Base-by-base conservation (phyloP, 1,140 invertebrate genomes). In the Drosophila paulistorum region DNA sequence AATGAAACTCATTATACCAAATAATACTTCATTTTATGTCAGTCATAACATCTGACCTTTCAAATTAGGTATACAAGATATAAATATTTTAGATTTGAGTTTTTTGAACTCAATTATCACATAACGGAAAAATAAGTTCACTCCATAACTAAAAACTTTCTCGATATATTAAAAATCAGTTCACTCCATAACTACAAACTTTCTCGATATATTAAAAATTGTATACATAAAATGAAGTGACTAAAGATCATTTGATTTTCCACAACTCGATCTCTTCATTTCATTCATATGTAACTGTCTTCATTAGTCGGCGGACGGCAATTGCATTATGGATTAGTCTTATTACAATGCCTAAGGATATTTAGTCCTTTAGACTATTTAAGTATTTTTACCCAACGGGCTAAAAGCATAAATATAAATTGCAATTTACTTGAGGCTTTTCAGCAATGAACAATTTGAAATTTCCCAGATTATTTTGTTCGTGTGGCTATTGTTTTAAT, bases 291-390 rank as follows among this genome's bases (percentile, higher is more conserved):
- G 41, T 59, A 71, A 55, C 17, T 61, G 20, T 33, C 60, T 69
- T 64, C 41, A 41, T 64, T 62, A 20, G 23, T 62, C 11, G 58
- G 30, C 17, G 33, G 39, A 45, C 23, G 39, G 65, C 61, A 86
- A 60, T 57, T 68, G 69, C 67, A 78, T 70, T 72, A 37, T 70
- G 51, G 73, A 79, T 86, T 79, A 82, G 66, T 62, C 72, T 71
- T 81, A 77, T 77, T 82, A 79, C 69, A 55, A 64, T 62, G 48
- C 61, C 65, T 61, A 66, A 73, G 75, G 63, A 66, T 68, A 82
- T 45, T 66, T 64, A 79, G 59, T 68, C 26, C 74, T 76, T 55
- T 41, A 37, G 45, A 65, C 30, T 26, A 73, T 57, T 63, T 64
- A 73, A 37, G 45, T 60, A 69, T 65, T 71, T 54, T 45, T 37